Conservation (phyloP, 2,888 invertebrate genomes). For the Seira musarum region DNA sequence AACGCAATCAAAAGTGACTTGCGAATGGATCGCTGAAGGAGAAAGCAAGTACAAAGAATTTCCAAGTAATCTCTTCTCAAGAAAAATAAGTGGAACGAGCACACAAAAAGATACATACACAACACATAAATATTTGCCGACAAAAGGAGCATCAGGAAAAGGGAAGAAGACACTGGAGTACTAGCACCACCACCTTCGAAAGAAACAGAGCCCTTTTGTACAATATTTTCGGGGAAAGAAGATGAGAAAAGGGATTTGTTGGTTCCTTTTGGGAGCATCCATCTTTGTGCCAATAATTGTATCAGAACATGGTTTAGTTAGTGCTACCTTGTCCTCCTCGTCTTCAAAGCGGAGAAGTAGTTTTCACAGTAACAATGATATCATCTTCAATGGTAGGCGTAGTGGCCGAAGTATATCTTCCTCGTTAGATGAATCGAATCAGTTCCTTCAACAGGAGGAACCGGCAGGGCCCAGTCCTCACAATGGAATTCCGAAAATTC, state of each 20-base stretch:
- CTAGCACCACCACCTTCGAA: too few species aligned
- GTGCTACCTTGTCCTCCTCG: constrained; percentile 32
- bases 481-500: constrained; percentile 44
- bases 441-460: constrained; percentile 29
- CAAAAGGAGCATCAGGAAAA: constrained; percentile 11
- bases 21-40: not conserved
- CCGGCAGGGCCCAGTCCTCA: not conserved
- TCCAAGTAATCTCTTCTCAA: not conserved
- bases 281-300: constrained; percentile 57
- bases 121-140: constrained; percentile 5
- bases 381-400: not conserved
- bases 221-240: constrained; percentile 43
- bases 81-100: not conserved
- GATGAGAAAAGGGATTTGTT: constrained; percentile 57
- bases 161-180: not conserved
- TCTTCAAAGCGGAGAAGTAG: constrained; percentile 32
- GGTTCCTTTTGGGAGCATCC: constrained; percentile 56
- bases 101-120: not conserved
- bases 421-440: constrained; percentile 13
- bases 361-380: constrained; percentile 4
- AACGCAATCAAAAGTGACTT: constrained; percentile 1
- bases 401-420: constrained; percentile 37
- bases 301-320: constrained; percentile 50
- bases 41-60: not conserved
- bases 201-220: not conserved